A percentile compares a stretch with the other conserved stretches of the same genome.
phyloP scores from a whole-genome alignment of 2,113 vertebrate species.

The Sardina pilchardus region DNA sequence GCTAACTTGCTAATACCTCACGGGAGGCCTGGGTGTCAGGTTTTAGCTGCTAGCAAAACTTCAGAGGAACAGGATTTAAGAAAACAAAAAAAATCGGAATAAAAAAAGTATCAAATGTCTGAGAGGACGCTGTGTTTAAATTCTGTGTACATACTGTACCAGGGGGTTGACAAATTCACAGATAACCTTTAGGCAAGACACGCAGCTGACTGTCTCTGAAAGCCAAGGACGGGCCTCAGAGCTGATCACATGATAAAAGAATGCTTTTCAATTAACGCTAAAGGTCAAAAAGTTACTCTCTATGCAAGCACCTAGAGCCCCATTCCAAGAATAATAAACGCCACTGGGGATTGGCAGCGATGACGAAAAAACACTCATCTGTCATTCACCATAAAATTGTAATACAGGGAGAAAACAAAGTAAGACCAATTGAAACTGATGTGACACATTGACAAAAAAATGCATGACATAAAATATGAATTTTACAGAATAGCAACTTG shows the following conservation, averaged over 20 bases:
- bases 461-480: not conserved
- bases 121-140: not conserved
- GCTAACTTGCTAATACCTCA: not conserved
- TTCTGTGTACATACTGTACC: not conserved
- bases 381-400: not conserved
- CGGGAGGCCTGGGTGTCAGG: too few relatives aligned
- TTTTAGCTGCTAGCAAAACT: too few relatives aligned
- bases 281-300: not conserved
- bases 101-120: not conserved
- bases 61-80: too few relatives aligned
- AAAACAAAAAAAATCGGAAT: not conserved
- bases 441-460: not conserved
- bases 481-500: not conserved
- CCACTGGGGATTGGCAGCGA: not conserved
- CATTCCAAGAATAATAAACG: not conserved
- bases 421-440: not conserved
- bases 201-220: not conserved
- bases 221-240: not conserved
- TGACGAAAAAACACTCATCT: not conserved
- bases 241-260: not conserved
- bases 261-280: not conserved
- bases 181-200: not conserved
- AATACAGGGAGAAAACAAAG: not conserved
- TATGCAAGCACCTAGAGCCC: not conserved
- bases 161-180: not conserved